A percentile compares a stretch with the other conserved stretches of the same genome.
Evolutionary conservation across 2,888 invertebrate genomes (phyloP).

Genomic region (Tenthredo livida): DNA sequence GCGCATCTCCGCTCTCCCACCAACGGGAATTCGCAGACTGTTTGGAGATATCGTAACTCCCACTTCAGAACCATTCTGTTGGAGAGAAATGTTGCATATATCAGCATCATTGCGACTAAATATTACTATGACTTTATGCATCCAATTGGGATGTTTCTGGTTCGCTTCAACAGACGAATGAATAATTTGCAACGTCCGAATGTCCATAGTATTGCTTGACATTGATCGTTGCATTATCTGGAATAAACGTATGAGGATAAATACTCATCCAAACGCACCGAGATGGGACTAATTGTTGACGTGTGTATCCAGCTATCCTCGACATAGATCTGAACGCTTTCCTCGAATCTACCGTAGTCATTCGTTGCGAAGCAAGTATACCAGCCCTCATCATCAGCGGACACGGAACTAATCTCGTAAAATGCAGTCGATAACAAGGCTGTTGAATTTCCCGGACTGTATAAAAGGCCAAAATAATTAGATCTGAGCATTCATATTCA

Average conservation of each 20-base stretch:
- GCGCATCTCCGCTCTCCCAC: constrained; percentile 81
- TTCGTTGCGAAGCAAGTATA: constrained; percentile 87
- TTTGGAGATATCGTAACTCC: constrained; percentile 64
- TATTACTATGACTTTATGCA: not conserved
- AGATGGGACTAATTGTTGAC: not conserved
- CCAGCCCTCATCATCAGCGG: constrained; percentile 83
- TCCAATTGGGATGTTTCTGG: too few relatives aligned
- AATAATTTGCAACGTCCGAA: not conserved
- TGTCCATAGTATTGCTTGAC: not conserved
- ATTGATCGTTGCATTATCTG: not conserved
- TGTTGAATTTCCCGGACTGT: not conserved
- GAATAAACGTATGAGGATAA: not conserved
- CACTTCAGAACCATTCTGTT: not conserved
- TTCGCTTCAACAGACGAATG: not conserved
- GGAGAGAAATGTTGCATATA: not conserved
- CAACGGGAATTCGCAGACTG: constrained; percentile 79
- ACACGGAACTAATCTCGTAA: constrained; percentile 74
- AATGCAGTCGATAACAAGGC: not conserved
- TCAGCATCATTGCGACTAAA: not conserved
- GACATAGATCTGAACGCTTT: constrained; percentile 83
- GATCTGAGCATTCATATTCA: not conserved
- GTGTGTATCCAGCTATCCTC: constrained; percentile 69
- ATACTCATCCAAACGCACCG: constrained; percentile 1
- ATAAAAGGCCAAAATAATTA: not conserved
- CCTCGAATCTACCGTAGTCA: constrained; percentile 83